Evolutionary conservation across 1,140 invertebrate species (phyloP).

Genomic region (Copidosoma floridanum): DNA sequence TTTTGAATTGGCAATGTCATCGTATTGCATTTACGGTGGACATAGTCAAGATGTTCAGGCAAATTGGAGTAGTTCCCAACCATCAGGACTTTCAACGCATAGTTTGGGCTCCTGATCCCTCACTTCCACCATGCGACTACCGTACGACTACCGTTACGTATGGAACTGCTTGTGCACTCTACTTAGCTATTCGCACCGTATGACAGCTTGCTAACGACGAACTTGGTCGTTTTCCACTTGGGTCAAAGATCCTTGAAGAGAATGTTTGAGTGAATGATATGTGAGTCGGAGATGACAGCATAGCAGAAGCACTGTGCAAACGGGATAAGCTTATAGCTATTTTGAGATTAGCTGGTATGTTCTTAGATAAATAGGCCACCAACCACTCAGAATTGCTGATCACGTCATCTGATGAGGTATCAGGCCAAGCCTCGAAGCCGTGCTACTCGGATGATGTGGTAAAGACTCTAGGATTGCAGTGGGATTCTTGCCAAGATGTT

Average conservation of each 20-base stretch:
- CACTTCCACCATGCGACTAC: neutral
- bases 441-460: neutral
- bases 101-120: conserved; percentile 25
- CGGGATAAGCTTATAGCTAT: neutral
- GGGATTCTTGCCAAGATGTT: neutral
- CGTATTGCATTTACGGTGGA: neutral
- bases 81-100: conserved; percentile 30
- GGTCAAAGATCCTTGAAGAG: no score
- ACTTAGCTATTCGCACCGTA: neutral
- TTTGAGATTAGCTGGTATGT: neutral
- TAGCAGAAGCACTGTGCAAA: neutral
- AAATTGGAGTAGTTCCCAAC: neutral
- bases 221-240: neutral
- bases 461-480: neutral
- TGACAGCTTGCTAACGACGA: conserved; percentile 9
- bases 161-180: conserved; percentile 5
- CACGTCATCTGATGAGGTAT: neutral
- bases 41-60: conserved; percentile 9
- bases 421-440: neutral
- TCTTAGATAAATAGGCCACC: neutral
- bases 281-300: no score
- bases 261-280: neutral
- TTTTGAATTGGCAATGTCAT: neutral
- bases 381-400: neutral
- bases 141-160: conserved; percentile 6